These are phyloP conservation scores for Sebastes kiyomatsui DNA, from an alignment of 2,797 vertebrate genomes.

Conservation along the genomic window DNA sequence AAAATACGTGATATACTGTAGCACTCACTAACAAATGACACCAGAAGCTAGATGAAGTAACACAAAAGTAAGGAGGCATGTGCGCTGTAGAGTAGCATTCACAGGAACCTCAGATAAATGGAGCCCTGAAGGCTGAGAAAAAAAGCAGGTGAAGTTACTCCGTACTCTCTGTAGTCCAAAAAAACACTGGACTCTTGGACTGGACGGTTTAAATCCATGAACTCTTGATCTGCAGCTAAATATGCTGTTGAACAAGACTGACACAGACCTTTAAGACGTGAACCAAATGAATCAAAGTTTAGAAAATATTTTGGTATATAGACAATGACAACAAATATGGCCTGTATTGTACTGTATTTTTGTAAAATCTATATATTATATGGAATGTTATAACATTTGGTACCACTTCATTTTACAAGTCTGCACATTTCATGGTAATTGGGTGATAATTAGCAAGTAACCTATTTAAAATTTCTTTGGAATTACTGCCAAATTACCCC, in stretches of 20 bases:
- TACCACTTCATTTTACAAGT: too few relatives aligned
- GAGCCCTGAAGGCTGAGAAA: slow-evolving; percentile 13
- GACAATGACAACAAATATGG: neutral
- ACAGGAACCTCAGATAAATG: neutral
- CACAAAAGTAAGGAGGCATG: neutral
- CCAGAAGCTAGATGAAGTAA: neutral
- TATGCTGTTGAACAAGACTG: neutral
- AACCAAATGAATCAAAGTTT: neutral
- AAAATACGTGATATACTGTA: neutral
- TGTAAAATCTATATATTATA: neutral
- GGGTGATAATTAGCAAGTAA: too few relatives aligned
- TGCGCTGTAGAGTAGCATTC: neutral
- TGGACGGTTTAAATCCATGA: neutral
- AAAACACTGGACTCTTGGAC: neutral
- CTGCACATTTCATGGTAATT: too few relatives aligned
- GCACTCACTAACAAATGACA: neutral
- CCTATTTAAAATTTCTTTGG: too few relatives aligned
- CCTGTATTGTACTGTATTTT: neutral
- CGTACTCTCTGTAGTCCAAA: neutral
- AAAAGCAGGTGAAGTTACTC: neutral
- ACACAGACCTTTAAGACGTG: neutral
- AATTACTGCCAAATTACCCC: too few relatives aligned
- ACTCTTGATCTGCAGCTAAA: too few relatives aligned
- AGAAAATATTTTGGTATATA: neutral
- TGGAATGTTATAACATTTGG: neutral